Evolutionary conservation across 2,113 vertebrate species (phyloP).

Genomic region (Rhizomys pruinosus): DNA sequence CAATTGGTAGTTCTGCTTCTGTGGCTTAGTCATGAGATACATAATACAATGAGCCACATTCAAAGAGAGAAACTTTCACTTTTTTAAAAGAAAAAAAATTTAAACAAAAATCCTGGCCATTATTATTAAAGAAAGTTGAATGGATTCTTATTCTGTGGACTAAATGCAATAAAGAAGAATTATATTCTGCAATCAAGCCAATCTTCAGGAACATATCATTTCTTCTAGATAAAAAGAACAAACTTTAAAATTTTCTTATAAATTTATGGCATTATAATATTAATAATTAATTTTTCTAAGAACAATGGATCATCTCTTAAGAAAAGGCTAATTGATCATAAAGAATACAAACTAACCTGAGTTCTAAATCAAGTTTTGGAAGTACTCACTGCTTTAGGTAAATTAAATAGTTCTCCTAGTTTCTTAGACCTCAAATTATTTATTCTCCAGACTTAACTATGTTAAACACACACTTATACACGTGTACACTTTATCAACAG

Average conservation of each 20-base stretch:
- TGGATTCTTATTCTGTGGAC: neutral
- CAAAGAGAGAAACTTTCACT: neutral
- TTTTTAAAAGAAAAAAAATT: neutral
- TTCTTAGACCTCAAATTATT: neutral
- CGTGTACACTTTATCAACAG: neutral
- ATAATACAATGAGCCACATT: neutral
- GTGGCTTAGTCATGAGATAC: neutral
- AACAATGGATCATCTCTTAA: neutral
- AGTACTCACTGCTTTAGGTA: neutral
- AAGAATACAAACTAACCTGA: neutral
- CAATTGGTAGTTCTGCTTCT: neutral
- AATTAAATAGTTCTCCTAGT: neutral
- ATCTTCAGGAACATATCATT: neutral
- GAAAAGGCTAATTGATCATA: neutral
- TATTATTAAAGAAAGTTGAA: neutral
- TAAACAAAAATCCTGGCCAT: neutral
- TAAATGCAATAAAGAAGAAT: neutral
- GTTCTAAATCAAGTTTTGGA: neutral
- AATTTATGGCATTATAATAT: neutral
- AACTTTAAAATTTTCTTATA: slow-evolving; percentile 11
- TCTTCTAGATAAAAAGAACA: neutral
- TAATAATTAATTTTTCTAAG: neutral
- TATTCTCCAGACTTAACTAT: neutral
- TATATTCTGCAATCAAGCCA: neutral
- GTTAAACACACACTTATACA: neutral